Conservation (phyloP, 2,113 vertebrate genomes). For the Lagopus leucura region DNA sequence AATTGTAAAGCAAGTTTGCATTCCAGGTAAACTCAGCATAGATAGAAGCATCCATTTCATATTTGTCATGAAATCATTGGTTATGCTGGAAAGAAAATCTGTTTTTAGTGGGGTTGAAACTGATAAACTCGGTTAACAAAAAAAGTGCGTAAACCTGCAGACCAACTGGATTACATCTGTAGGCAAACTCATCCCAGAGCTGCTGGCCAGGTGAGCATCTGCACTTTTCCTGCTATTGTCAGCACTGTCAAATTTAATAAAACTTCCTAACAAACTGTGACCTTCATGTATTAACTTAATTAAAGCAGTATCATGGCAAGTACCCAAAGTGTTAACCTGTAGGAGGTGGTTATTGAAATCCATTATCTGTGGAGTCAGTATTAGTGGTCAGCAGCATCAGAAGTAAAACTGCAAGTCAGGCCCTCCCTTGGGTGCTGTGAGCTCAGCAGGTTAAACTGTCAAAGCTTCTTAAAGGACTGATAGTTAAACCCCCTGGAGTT, state of each 20-base stretch:
- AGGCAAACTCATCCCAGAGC: constrained; percentile 40
- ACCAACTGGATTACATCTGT: constrained; percentile 7
- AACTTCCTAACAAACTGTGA: constrained; percentile 72
- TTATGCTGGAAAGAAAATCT: constrained; percentile 40
- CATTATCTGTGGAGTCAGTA: constrained; percentile 82
- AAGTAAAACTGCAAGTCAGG: constrained; percentile 86
- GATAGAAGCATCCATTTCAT: constrained; percentile 37
- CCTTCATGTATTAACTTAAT: constrained; percentile 76
- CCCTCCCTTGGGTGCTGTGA: constrained; percentile 86
- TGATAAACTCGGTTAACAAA: constrained; percentile 65
- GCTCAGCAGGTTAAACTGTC: constrained; percentile 92
- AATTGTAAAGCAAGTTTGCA: neutral
- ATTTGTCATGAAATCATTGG: constrained; percentile 24
- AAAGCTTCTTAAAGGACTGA: constrained; percentile 91
- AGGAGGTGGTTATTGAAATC: constrained; percentile 83
- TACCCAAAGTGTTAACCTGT: constrained; percentile 77
- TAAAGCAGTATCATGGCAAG: constrained; percentile 68
- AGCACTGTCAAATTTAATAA: constrained; percentile 68
- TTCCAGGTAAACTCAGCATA: constrained; percentile 50
- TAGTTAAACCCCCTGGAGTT: constrained; percentile 86
- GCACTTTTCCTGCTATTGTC: constrained; percentile 54
- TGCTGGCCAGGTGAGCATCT: constrained; percentile 10
- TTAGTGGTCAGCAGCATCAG: constrained; percentile 85
- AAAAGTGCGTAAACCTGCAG: constrained; percentile 55
- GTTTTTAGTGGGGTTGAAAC: constrained; percentile 42